Conservation (phyloP, 2,888 invertebrate genomes). For the Tetragnatha montana region DNA sequence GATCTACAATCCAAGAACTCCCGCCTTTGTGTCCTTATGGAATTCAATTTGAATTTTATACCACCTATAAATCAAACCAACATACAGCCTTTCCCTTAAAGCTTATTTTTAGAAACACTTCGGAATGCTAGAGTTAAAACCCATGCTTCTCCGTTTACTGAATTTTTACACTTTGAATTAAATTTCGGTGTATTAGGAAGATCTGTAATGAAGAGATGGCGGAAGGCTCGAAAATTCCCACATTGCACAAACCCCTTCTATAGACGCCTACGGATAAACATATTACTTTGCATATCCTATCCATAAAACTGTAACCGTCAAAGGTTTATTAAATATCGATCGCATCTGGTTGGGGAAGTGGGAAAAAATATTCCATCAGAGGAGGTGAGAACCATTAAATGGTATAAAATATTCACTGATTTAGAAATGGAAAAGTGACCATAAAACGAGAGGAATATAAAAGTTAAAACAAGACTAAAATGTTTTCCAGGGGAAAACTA, state of each 20-base stretch:
- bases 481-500: slow-evolving; percentile 39
- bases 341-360: background rate
- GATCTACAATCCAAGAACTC: slow-evolving; percentile 38
- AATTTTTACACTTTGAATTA: slow-evolving; percentile 25
- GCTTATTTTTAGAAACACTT: background rate
- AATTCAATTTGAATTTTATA: slow-evolving; percentile 64
- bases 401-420: slow-evolving; percentile 63
- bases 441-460: slow-evolving; percentile 68
- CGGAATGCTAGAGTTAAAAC: background rate
- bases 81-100: slow-evolving; percentile 3
- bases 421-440: slow-evolving; percentile 60
- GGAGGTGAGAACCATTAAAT: slow-evolving; percentile 57
- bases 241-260: background rate
- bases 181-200: slow-evolving; percentile 22
- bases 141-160: slow-evolving; percentile 7
- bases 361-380: slow-evolving; percentile 26
- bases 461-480: slow-evolving; percentile 67
- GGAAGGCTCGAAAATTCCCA: background rate
- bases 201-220: slow-evolving; percentile 10
- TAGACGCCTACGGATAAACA: background rate
- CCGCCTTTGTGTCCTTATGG: slow-evolving; percentile 19
- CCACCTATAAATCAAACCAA: slow-evolving; percentile 46
- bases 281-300: background rate
- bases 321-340: slow-evolving; percentile 62
- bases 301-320: slow-evolving; percentile 26